Base-by-base conservation (phyloP, 2,888 invertebrate genomes). In the Philhelius pedissequus region DNA sequence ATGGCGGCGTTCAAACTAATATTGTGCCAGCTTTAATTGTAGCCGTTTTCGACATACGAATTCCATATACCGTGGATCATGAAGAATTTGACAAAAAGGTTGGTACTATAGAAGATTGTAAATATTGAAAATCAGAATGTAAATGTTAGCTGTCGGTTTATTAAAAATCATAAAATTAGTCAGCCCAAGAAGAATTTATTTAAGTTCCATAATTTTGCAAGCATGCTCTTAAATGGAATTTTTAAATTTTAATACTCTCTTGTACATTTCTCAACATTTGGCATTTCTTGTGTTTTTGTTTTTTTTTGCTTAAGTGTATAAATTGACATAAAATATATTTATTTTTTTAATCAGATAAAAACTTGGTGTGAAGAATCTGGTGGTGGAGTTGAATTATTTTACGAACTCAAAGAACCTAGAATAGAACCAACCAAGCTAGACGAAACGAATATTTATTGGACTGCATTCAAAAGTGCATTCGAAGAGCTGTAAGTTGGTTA, bases 1-100 rank as follows among this genome's bases (percentile, higher is more conserved):
- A 93, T 92, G 97, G 97, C 52, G 97, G 97, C 20, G 93, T 96
- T 0, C 96, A 96, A 91, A 90, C 93, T 4, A 97, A 97, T 89
- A 96, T 97, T 0, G 92, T 97, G 3, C 97, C 97, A 0, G 93
- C 94, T n/a, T 93, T 93, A 80, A 89, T 97, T n/a, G 92, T 92
- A 1, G 95, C 93, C 0, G 92, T 93, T 82, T 94, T 95, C 88
- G 95, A 95, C 87, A 90, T 95, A 68, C 93, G 96, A 86, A n/a
- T 64, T 18, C 64, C 64, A 9, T 11, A 32, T 15, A 52, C 94
- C 20, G 92, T 93, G 6, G 91, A 94, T 84, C 91, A 92, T 30
- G 90, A 91, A 0, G 92, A 93, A 62, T 93, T 95, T 70, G 94
- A 94, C 70, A 90, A 92, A 25, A 94, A 92, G 90, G 94, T 95